Evolutionary conservation across 64 coral and sea anemone species (phyloP).

Genomic region (Pocillopora damicornis): DNA sequence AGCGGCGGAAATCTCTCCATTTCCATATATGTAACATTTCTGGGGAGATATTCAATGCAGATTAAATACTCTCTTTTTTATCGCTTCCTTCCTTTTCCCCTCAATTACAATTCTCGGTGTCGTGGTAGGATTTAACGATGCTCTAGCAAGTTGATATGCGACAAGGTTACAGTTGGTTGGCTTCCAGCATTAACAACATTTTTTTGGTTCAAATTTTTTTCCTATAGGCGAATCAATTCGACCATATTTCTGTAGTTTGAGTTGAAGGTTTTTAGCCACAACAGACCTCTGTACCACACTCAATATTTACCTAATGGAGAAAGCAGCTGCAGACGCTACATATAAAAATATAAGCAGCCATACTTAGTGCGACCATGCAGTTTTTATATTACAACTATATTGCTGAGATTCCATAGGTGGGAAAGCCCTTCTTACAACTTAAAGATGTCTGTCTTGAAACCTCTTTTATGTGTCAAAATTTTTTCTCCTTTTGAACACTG

Average conservation of each 20-base stretch:
- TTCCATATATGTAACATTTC: not conserved
- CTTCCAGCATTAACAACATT: not conserved
- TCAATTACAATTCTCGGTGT: not conserved
- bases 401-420: too few relatives aligned
- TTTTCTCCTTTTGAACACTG: too few relatives aligned
- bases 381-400: too few relatives aligned
- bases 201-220: not conserved
- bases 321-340: not conserved
- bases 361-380: too few relatives aligned
- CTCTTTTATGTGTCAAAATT: too few relatives aligned
- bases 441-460: too few relatives aligned
- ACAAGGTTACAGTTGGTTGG: not conserved
- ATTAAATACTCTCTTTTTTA: not conserved
- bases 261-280: not conserved
- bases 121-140: not conserved
- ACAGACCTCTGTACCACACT: not conserved
- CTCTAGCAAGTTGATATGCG: not conserved
- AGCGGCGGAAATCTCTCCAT: not conserved
- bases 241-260: slow-evolving; percentile 19
- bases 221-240: not conserved
- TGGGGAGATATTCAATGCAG: not conserved
- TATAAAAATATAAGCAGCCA: too few relatives aligned
- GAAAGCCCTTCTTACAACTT: too few relatives aligned
- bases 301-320: not conserved
- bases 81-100: not conserved